A percentile compares a stretch with the other conserved stretches of the same genome.
Evolutionary conservation across 1,140 invertebrate genomes (phyloP).

Genomic region (Magallana ariakensis): DNA sequence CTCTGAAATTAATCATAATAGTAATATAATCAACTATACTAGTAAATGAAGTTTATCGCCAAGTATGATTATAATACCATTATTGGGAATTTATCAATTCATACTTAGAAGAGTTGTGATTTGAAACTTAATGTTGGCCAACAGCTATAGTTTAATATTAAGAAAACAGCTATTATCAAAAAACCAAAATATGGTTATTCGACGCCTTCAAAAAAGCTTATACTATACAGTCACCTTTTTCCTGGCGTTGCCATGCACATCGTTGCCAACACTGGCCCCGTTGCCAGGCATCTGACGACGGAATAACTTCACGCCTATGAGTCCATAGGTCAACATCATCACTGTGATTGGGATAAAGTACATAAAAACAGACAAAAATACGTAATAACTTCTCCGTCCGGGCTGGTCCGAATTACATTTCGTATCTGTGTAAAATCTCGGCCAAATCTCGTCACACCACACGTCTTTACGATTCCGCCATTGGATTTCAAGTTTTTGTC

Average conservation of each 20-base stretch:
- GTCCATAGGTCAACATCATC: conserved; percentile 42
- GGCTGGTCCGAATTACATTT: conserved; percentile 61
- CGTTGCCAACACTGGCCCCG: conserved; percentile 53
- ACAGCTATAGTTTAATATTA: too few species aligned
- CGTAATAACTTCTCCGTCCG: conserved; percentile 75
- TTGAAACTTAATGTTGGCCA: too few species aligned
- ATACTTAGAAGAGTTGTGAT: too few species aligned
- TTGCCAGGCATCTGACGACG: conserved; percentile 59
- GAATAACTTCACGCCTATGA: conserved; percentile 57
- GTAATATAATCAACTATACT: too few species aligned
- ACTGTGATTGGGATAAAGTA: conserved; percentile 48
- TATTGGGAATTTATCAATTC: too few species aligned
- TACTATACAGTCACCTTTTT: conserved; percentile 66
- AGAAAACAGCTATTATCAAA: too few species aligned
- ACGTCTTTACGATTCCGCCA: conserved; percentile 73
- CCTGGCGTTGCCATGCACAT: conserved; percentile 64
- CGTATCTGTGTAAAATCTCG: conserved; percentile 60
- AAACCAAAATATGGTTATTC: too few species aligned
- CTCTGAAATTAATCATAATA: too few species aligned
- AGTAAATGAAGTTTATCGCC: too few species aligned
- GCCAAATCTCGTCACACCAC: conserved; percentile 74
- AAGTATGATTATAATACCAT: too few species aligned
- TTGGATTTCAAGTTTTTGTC: conserved; percentile 55
- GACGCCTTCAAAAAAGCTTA: conserved; percentile 6
- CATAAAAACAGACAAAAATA: conserved; percentile 69